Conservation (phyloP, 1,140 invertebrate species). For the Leptinotarsa undecemlineata region DNA sequence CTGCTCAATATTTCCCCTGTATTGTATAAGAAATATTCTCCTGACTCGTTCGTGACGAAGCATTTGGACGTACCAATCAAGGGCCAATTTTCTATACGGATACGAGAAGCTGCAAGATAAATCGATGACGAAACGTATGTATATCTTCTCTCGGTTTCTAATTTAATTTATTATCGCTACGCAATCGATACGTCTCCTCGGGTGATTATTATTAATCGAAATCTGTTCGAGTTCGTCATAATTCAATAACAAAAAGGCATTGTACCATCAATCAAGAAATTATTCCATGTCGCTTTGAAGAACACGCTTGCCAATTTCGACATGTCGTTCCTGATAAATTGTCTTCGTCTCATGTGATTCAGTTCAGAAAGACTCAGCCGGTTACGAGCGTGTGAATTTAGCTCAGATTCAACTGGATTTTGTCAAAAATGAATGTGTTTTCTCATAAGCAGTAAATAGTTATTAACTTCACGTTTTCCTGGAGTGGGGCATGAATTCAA, state of each 20-base stretch:
- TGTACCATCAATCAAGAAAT: conserved; percentile 24
- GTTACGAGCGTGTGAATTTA: too few relatives aligned
- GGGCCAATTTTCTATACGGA: background rate
- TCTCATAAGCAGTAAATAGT: too few relatives aligned
- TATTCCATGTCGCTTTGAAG: conserved; percentile 7
- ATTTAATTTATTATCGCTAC: conserved; percentile 16
- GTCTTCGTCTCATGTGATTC: conserved; percentile 10
- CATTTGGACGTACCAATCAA: background rate
- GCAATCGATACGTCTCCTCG: conserved; percentile 9
- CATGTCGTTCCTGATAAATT: conserved; percentile 10
- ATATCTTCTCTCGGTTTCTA: background rate
- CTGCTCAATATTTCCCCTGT: background rate
- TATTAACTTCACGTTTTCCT: too few relatives aligned
- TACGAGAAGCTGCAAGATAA: background rate
- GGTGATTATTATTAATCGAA: conserved; percentile 8
- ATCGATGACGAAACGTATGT: background rate
- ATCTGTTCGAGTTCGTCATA: conserved; percentile 17
- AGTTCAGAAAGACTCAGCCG: background rate
- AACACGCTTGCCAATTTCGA: conserved; percentile 14
- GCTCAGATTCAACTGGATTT: too few relatives aligned
- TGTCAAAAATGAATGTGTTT: too few relatives aligned
- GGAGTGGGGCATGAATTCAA: too few relatives aligned
- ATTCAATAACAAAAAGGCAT: conserved; percentile 22
- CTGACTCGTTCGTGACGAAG: background rate
- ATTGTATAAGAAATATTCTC: background rate